Evolutionary conservation across 2,797 vertebrate genomes (phyloP).

Genomic region (Knipowitschia caucasica): DNA sequence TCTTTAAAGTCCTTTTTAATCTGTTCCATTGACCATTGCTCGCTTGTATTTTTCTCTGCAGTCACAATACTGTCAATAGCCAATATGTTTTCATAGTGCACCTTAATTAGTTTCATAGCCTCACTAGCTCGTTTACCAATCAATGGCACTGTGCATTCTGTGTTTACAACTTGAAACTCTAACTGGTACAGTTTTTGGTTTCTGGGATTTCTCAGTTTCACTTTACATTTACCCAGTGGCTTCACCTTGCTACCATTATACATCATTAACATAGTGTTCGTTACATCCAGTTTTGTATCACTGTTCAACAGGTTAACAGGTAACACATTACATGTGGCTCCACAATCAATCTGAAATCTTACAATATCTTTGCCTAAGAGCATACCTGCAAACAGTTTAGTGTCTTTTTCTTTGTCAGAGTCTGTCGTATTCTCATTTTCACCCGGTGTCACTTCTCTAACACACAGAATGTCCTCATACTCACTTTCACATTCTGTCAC

Average conservation of each 20-base stretch:
- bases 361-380: conserved; percentile 11
- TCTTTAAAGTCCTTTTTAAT: conserved; percentile 8
- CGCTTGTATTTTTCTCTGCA: no score
- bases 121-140: conserved; percentile 8
- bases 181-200: conserved; percentile 29
- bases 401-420: background rate
- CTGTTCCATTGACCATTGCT: no score
- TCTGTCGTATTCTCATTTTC: no score
- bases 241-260: conserved; percentile 18
- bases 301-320: conserved; percentile 7
- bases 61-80: conserved; percentile 15
- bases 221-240: conserved; percentile 14
- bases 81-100: conserved; percentile 19
- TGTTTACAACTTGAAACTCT: conserved; percentile 9
- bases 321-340: conserved; percentile 21
- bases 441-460: background rate
- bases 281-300: conserved; percentile 11
- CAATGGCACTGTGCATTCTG: background rate
- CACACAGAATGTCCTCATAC: conserved; percentile 8
- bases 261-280: conserved; percentile 20
- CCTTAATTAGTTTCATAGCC: conserved; percentile 20
- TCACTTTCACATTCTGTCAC: conserved; percentile 22
- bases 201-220: conserved; percentile 29
- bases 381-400: conserved; percentile 24
- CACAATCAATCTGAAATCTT: conserved; percentile 25